Percentiles rank a stretch among this genome's conserved stretches.
These are phyloP conservation scores for Glyptemys insculpta DNA, from an alignment of 2,797 vertebrate species.

Conservation along the genomic window DNA sequence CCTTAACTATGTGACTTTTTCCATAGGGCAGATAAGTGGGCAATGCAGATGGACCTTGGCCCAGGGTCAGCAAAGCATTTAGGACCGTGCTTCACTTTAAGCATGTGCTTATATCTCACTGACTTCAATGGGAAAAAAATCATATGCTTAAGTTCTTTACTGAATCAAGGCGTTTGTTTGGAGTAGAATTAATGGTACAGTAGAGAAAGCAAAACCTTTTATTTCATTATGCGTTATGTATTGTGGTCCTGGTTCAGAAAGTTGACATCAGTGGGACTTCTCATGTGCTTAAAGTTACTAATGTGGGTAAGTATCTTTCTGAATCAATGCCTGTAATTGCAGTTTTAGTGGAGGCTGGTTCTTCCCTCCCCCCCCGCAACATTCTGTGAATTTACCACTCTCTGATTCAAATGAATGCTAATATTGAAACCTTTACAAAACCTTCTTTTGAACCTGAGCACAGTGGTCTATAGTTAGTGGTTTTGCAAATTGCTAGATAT, in stretches of 20 bases:
- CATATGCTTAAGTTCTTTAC: neutral
- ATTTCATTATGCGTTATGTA: neutral
- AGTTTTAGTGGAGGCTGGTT: neutral
- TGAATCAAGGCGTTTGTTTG: neutral
- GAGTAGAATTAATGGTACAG: neutral
- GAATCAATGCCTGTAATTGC: neutral
- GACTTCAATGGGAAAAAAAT: neutral
- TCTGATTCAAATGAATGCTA: neutral
- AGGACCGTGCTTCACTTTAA: neutral
- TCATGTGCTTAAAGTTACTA: neutral
- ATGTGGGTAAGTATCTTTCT: neutral
- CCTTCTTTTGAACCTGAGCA: neutral
- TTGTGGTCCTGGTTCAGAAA: neutral
- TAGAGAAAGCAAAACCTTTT: neutral
- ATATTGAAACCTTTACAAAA: neutral
- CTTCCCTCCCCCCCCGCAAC: rapidly evolving
- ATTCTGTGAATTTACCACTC: neutral
- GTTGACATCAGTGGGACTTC: neutral
- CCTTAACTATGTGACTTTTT: neutral
- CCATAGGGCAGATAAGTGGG: neutral
- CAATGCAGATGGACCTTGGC: neutral
- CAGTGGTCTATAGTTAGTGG: neutral
- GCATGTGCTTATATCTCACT: neutral
- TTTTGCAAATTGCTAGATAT: neutral
- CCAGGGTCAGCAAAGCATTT: neutral